These are phyloP conservation scores for Coracias cyanogaster DNA, from an alignment of 2,797 vertebrate genomes.

Conservation along the genomic window DNA sequence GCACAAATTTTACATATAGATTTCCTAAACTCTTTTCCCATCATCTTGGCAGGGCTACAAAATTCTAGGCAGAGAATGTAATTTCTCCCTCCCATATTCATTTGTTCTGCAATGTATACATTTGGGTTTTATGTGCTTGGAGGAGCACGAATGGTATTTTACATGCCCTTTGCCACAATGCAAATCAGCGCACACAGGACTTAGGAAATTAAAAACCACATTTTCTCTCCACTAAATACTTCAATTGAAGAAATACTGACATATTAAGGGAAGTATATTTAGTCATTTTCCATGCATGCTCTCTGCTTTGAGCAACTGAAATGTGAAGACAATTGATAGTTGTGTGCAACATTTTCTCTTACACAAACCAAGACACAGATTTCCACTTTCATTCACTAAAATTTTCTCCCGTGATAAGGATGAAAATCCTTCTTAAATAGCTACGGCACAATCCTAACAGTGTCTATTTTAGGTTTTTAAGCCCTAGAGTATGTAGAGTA, in stretches of 20 bases:
- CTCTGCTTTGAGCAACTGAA: not conserved
- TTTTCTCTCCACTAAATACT: not conserved
- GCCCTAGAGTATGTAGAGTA: not conserved
- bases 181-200: not conserved
- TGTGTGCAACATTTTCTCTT: not conserved
- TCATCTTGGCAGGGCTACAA: not conserved
- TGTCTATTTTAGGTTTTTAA: conserved; percentile 2
- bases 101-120: not conserved
- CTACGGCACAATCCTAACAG: not conserved
- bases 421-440: not conserved
- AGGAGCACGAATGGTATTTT: not conserved
- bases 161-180: not conserved
- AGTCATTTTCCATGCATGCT: not conserved
- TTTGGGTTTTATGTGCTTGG: not conserved
- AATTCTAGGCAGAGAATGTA: not conserved
- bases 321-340: not conserved
- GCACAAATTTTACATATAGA: not conserved
- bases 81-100: not conserved
- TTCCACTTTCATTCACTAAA: conserved; percentile 1
- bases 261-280: not conserved
- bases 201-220: not conserved
- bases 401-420: not conserved
- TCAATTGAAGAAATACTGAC: not conserved
- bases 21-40: not conserved
- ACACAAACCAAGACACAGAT: not conserved